These are phyloP conservation scores for Characodon lateralis DNA, from an alignment of 2,797 vertebrate species.

Conservation along the genomic window DNA sequence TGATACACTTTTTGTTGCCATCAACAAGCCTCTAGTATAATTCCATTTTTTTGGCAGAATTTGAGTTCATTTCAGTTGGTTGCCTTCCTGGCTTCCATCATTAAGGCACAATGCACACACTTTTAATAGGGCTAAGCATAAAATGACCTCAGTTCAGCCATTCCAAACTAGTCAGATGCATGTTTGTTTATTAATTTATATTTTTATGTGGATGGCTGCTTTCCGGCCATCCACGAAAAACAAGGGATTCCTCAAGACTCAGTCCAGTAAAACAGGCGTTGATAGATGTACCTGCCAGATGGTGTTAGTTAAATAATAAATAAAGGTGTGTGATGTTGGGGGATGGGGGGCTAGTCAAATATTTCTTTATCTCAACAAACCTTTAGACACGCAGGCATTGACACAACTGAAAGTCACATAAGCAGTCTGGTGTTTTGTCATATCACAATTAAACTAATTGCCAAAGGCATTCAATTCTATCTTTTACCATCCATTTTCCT, in stretches of 20 bases:
- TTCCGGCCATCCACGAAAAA: neutral
- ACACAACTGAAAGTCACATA: neutral
- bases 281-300: neutral
- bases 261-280: neutral
- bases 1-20: too few species aligned
- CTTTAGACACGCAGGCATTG: neutral
- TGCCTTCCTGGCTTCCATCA: too few species aligned
- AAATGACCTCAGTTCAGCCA: too few species aligned
- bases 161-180: too few species aligned
- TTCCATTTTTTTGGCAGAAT: too few species aligned
- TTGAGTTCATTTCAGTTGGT: too few species aligned
- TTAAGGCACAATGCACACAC: too few species aligned
- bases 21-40: too few species aligned
- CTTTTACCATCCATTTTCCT: neutral
- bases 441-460: neutral
- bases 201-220: neutral
- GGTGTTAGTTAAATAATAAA: constrained; percentile 3
- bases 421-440: neutral
- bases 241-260: neutral
- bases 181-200: too few species aligned
- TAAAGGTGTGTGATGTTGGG: neutral
- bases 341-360: neutral
- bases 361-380: constrained; percentile 3
- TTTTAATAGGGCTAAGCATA: too few species aligned
- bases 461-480: neutral